phyloP scores from a whole-genome alignment of 2,797 vertebrate genomes.

The Hippopotamyrus pictus region DNA sequence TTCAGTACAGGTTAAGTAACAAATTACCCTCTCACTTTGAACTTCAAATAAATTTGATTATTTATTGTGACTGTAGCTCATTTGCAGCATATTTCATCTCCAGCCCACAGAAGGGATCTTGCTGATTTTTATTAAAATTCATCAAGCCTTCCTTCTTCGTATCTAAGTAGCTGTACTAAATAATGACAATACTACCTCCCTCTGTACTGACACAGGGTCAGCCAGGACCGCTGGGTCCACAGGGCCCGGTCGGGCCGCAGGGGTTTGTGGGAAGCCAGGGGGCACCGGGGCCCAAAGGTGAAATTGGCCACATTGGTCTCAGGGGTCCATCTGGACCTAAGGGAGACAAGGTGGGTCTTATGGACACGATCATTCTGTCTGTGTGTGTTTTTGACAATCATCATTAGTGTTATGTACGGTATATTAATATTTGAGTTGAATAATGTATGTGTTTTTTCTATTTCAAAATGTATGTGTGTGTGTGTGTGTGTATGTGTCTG shows the following conservation, averaged over 20 bases:
- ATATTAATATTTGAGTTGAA: neutral
- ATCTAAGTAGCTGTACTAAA: neutral
- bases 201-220: constrained; percentile 63
- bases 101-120: neutral
- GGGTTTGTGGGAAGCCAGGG: constrained; percentile 69
- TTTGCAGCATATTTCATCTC: neutral
- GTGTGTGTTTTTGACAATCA: neutral
- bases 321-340: constrained; percentile 74
- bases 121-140: neutral
- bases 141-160: neutral
- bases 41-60: neutral
- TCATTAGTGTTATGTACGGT: neutral
- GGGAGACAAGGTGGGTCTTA: constrained; percentile 76
- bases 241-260: constrained; percentile 68
- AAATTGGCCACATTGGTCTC: constrained; percentile 70
- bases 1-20: neutral
- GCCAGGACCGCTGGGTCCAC: constrained; percentile 69
- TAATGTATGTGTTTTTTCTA: neutral
- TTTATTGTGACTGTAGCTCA: neutral
- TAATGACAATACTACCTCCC: neutral
- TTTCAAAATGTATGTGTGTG: neutral
- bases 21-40: neutral
- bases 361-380: neutral
- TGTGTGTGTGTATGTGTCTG: neutral
- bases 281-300: constrained; percentile 79